Conservation (phyloP, 2,888 invertebrate species). For the Thereva nobilitata region DNA sequence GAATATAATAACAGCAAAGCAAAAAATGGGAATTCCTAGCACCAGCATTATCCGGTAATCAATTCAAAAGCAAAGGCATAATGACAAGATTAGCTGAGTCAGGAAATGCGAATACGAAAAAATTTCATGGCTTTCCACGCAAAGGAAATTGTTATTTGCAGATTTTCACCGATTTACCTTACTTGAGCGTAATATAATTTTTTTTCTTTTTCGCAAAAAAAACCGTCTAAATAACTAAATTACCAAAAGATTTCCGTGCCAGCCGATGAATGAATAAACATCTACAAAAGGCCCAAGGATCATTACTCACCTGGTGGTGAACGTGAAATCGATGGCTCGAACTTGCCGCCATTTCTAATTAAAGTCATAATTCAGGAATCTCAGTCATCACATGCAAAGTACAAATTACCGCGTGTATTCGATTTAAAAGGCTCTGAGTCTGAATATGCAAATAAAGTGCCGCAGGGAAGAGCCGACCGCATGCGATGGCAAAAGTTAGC, state of each 20-base stretch:
- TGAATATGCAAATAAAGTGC: slow-evolving; percentile 33
- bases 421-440: slow-evolving; percentile 19
- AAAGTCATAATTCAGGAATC: slow-evolving; percentile 40
- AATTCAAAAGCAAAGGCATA: not conserved
- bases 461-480: slow-evolving; percentile 21
- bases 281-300: slow-evolving; percentile 17
- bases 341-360: slow-evolving; percentile 36
- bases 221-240: slow-evolving; percentile 7
- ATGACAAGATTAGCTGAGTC: not conserved
- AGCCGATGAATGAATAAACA: not conserved
- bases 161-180: not conserved
- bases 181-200: not conserved
- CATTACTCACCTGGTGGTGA: slow-evolving; percentile 8
- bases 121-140: slow-evolving; percentile 7
- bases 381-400: slow-evolving; percentile 40
- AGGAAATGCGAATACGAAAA: not conserved
- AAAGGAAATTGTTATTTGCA: slow-evolving; percentile 19
- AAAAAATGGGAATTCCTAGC: no score
- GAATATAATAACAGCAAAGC: no score
- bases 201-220: no score
- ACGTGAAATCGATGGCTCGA: slow-evolving; percentile 27
- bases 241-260: slow-evolving; percentile 24
- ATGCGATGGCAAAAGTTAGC: slow-evolving; percentile 32
- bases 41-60: not conserved
- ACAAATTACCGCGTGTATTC: slow-evolving; percentile 38